Percentiles rank a stretch among this genome's conserved stretches.
These are phyloP conservation scores for Coregonus clupeaformis DNA, from an alignment of 2,113 vertebrate genomes.

Conservation along the genomic window DNA sequence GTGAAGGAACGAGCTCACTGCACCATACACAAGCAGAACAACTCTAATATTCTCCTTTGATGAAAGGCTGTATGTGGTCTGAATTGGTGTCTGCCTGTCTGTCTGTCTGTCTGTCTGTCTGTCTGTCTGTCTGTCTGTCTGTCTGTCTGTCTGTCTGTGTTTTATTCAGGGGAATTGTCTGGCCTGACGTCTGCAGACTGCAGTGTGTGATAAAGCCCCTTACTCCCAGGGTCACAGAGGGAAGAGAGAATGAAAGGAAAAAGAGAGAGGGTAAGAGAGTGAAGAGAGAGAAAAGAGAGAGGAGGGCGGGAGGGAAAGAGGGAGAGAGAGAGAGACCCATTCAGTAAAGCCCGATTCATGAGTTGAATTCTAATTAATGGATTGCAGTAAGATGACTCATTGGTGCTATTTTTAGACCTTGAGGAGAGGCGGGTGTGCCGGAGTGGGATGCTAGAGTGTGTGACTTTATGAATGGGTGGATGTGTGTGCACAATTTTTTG, in stretches of 20 bases:
- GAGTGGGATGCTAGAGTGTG: conserved; percentile 6
- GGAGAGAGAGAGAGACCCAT: conserved; percentile 34
- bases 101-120: too few species aligned
- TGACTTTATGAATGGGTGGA: conserved; percentile 7
- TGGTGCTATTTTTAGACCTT: conserved; percentile 71
- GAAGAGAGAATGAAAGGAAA: neutral
- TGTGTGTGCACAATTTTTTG: neutral
- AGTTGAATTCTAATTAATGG: conserved; percentile 76
- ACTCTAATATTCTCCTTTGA: conserved; percentile 20
- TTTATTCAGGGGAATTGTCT: neutral
- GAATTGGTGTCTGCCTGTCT: neutral
- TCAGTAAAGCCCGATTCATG: conserved; percentile 64
- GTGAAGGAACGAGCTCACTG: too few species aligned
- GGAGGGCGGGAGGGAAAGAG: neutral
- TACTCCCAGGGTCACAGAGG: conserved; percentile 19
- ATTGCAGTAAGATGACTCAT: conserved; percentile 72
- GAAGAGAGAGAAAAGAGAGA: neutral
- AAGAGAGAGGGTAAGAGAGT: neutral
- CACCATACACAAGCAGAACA: neutral
- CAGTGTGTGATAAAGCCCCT: neutral
- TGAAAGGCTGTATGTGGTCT: conserved; percentile 1
- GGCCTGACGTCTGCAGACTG: conserved; percentile 10
- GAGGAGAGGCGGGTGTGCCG: conserved; percentile 41
- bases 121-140: too few species aligned
- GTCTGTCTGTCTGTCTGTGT: neutral